phyloP scores from a whole-genome alignment of 1,140 invertebrate species.

The Dendrolimus punctatus region DNA sequence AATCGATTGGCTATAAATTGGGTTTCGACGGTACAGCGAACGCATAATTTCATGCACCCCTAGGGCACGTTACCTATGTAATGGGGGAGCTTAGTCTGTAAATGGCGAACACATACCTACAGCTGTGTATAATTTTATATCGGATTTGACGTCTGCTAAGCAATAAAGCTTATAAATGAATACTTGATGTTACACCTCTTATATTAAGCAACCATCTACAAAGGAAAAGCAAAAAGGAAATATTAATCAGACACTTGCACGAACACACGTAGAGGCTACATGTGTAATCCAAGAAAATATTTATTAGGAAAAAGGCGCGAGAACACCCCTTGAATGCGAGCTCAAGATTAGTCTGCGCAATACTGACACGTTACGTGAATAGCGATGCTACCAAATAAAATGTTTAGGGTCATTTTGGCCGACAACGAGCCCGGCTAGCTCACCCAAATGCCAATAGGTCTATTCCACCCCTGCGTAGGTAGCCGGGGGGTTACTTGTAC shows the following conservation, averaged over 20 bases:
- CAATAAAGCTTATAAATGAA: too few species aligned
- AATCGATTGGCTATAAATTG: constrained; percentile 50
- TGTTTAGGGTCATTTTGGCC: constrained; percentile 65
- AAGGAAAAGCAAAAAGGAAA: not conserved
- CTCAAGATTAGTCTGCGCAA: constrained; percentile 57
- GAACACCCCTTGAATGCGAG: constrained; percentile 51
- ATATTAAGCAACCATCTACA: not conserved
- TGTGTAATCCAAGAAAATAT: constrained; percentile 35
- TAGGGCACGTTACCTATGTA: constrained; percentile 13
- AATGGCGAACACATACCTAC: constrained; percentile 3
- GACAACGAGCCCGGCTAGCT: constrained; percentile 52
- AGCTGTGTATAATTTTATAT: too few species aligned
- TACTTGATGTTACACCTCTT: not conserved
- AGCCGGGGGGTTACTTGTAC: constrained; percentile 46
- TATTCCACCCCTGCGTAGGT: constrained; percentile 45
- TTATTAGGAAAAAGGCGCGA: constrained; percentile 44
- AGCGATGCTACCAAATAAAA: constrained; percentile 61
- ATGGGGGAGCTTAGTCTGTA: constrained; percentile 9
- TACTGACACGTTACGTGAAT: constrained; percentile 45
- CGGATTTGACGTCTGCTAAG: too few species aligned
- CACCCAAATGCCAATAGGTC: constrained; percentile 60
- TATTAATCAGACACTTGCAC: too few species aligned
- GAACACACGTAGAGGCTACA: constrained; percentile 11
- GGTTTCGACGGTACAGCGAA: constrained; percentile 30
- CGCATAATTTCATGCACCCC: constrained; percentile 39